A percentile compares a stretch with the other conserved stretches of the same genome.
Conservation (phyloP, 1,140 invertebrate species). For the Berghia stephanieae region DNA sequence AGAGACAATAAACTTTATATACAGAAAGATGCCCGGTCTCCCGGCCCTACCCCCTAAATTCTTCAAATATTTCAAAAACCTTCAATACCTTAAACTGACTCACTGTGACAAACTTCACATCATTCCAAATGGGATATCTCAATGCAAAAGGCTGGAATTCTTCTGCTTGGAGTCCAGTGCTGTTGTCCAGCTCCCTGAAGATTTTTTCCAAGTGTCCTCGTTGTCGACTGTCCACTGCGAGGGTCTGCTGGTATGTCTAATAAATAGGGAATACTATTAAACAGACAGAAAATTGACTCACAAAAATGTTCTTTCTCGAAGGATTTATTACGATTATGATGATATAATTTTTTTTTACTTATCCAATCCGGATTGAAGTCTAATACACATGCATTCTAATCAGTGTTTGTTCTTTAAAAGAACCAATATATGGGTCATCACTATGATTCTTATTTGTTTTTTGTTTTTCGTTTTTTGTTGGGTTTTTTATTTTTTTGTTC, state of each 20-base stretch:
- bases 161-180: constrained; percentile 36
- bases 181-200: constrained; percentile 40
- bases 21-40: constrained; percentile 31
- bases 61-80: constrained; percentile 48
- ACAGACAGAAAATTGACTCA: too few species aligned
- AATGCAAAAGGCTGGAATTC: constrained; percentile 39
- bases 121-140: constrained; percentile 45
- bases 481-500: too few species aligned
- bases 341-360: too few species aligned
- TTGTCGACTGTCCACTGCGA: constrained; percentile 33
- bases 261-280: too few species aligned
- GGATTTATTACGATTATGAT: too few species aligned
- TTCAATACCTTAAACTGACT: constrained; percentile 34
- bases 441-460: too few species aligned
- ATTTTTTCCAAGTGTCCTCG: constrained; percentile 43
- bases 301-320: too few species aligned
- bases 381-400: too few species aligned
- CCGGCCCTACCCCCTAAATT: constrained; percentile 41
- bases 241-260: constrained; percentile 26
- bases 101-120: neutral
- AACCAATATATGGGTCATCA: too few species aligned
- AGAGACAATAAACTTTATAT: constrained; percentile 47
- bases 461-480: too few species aligned
- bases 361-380: too few species aligned
- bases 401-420: too few species aligned